Evolutionary conservation across 2,797 vertebrate genomes (phyloP).

Genomic region (Molossus molossus): DNA sequence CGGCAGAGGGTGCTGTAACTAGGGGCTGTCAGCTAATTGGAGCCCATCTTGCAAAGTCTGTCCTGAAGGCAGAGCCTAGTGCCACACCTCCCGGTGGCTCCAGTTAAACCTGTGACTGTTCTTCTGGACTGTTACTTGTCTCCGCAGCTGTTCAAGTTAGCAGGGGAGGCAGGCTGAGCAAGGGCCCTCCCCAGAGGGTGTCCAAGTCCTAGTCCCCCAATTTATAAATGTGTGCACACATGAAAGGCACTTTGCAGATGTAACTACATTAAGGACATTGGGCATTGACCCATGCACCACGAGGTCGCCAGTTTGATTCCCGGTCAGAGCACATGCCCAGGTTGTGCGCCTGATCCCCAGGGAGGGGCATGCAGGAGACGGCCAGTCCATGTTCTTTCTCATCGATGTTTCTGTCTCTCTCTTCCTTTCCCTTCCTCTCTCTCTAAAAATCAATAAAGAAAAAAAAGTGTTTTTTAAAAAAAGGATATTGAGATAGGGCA

Average conservation of each 20-base stretch:
- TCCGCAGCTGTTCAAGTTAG: not conserved
- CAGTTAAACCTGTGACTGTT: not conserved
- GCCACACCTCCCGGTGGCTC: not conserved
- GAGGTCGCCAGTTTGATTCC: too few species aligned
- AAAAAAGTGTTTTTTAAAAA: too few species aligned
- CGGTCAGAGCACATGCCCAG: too few species aligned
- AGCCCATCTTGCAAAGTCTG: not conserved
- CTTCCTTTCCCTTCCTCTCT: too few species aligned
- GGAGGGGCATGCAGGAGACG: too few species aligned
- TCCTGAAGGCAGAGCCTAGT: not conserved
- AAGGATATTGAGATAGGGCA: not conserved
- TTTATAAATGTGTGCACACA: not conserved
- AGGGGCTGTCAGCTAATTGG: not conserved
- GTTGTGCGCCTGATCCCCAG: too few species aligned
- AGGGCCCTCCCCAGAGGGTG: accelerated
- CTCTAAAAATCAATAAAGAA: too few species aligned
- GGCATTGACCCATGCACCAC: not conserved
- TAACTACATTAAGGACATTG: not conserved
- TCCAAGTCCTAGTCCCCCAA: not conserved
- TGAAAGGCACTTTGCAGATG: not conserved
- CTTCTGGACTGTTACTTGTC: not conserved
- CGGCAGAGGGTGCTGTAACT: not conserved
- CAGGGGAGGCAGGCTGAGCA: not conserved
- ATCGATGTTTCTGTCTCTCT: too few species aligned
- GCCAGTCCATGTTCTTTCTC: too few species aligned